phyloP scores from a whole-genome alignment of 2,113 vertebrate genomes.

The Aviceda subcristata region DNA sequence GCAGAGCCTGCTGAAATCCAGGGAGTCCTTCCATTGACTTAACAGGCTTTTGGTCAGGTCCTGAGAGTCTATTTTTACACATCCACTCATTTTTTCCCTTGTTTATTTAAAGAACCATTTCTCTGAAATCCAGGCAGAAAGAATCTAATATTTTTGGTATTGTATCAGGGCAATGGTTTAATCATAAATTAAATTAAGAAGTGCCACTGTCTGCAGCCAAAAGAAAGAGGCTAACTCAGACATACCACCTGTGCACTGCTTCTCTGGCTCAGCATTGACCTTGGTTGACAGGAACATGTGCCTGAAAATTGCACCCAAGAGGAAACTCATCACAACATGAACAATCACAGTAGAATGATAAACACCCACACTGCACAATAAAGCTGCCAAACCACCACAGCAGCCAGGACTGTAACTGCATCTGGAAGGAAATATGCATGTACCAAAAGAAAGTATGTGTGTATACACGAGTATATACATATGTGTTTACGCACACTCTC shows the following conservation, averaged over 20 bases:
- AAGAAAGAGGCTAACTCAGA: not conserved
- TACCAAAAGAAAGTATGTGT: not conserved
- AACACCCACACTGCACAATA: constrained; percentile 48
- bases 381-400: constrained; percentile 54
- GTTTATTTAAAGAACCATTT: constrained; percentile 16
- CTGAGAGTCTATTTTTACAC: not conserved
- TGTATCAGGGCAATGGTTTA: constrained; percentile 10
- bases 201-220: constrained; percentile 16
- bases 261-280: constrained; percentile 35
- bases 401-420: constrained; percentile 45
- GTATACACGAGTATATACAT: not conserved
- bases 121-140: not conserved
- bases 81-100: constrained; percentile 16
- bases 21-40: not conserved
- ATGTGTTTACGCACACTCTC: not conserved
- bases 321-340: constrained; percentile 52
- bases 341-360: constrained; percentile 67
- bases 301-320: constrained; percentile 58
- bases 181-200: constrained; percentile 27
- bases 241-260: constrained; percentile 12
- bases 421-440: constrained; percentile 37
- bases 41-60: not conserved
- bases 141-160: not conserved
- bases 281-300: constrained; percentile 65
- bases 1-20: not conserved